phyloP scores from a whole-genome alignment of 2,113 vertebrate genomes.

The Todiramphus saurophagus region DNA sequence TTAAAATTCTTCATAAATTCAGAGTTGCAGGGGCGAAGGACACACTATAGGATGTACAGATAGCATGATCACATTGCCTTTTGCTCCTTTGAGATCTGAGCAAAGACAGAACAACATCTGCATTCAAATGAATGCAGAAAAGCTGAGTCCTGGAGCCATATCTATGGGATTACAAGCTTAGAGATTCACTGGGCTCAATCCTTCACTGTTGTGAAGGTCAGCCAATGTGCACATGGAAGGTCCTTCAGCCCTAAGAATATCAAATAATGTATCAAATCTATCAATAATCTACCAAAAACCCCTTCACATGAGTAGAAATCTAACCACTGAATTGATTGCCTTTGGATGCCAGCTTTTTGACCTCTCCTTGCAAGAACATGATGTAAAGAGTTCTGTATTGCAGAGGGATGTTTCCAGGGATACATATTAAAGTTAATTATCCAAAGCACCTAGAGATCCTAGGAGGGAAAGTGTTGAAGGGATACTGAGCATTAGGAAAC shows the following conservation, averaged over 20 bases:
- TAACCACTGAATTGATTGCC: neutral
- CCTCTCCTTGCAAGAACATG: neutral
- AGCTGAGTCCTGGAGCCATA: neutral
- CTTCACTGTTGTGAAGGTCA: neutral
- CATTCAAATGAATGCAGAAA: neutral
- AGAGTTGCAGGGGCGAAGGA: neutral
- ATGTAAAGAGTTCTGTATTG: neutral
- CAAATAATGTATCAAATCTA: neutral
- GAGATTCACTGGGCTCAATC: neutral
- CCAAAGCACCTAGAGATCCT: constrained; percentile 19
- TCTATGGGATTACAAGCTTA: neutral
- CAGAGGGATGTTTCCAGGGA: neutral
- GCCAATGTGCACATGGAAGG: neutral
- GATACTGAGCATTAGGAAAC: neutral
- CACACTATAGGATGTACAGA: neutral
- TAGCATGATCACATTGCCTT: neutral
- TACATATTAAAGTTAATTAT: neutral
- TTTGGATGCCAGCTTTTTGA: neutral
- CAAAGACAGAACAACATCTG: neutral
- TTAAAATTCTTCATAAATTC: neutral
- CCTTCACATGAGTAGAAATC: neutral
- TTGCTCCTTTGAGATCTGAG: neutral
- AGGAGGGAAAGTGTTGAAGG: neutral
- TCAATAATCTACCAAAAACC: neutral
- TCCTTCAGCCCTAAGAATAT: neutral